Base-by-base conservation (phyloP, 2,113 vertebrate species). In the Marmota monax region DNA sequence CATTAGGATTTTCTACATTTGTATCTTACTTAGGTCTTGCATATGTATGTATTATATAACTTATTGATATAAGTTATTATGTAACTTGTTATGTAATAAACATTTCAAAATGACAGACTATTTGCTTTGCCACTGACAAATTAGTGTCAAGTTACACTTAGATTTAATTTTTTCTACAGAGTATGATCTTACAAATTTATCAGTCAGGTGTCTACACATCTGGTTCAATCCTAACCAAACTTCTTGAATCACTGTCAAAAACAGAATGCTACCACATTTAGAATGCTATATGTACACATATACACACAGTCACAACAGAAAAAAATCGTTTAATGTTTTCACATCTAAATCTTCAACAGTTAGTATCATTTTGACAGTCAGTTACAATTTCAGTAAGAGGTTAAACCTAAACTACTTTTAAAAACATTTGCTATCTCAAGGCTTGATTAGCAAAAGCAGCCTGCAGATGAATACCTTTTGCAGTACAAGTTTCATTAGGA, bases 401-500 rank as follows among this genome's bases (percentile, higher is more conserved):
- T 98, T 97, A 96, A 96, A 96, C 98, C 93, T 97, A 89, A 92
- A 97, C 92, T 98, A 97, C 93, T 96, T 96, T 72, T 91, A 98
- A 97, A 98, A 98, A 97, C 98, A 97, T 95, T 96, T 1, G 17
- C 94, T 97, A 96, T 96, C 89, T 97, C 92, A 96, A 95, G 53
- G 67, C 34, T 56, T 90, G 25, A 69, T 94, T 79, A 85, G 70
- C 76, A 96, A 86, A 94, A 90, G 72, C 96, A 95, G 61, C 67
- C 69, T 17, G 48, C 65, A 85, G 48, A 84, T 45, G 56, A 88
- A 93, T 99, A 99, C 99, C 99, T 99, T 99, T 99, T 95, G 99
- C 99, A 74, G 99, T 99, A 98, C 99, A 99, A 94, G 99, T 99
- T 98, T 99, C 99, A 98, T 99, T 99, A 56, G 99, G 99, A 95